Conservation (phyloP, 2,113 vertebrate species). For the Chlamydotis undulata region DNA sequence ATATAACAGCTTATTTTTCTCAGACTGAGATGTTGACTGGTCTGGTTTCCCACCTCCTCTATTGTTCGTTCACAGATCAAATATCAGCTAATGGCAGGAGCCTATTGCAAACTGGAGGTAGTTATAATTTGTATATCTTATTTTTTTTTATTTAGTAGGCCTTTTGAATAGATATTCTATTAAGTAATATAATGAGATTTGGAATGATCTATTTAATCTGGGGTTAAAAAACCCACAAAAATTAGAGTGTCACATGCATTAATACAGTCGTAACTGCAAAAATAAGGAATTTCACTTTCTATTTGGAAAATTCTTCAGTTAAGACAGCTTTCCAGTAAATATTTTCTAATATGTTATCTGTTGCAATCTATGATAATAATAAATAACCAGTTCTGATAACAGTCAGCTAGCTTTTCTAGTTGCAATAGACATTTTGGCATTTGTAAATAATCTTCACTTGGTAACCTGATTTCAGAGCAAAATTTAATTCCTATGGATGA, state of each 20-base stretch:
- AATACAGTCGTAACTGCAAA: not conserved
- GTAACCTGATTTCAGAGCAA: not conserved
- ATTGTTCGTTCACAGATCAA: not conserved
- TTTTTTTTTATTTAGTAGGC: not conserved
- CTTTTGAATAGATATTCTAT: not conserved
- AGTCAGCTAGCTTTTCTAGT: not conserved
- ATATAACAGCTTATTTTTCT: not conserved
- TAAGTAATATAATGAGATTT: not conserved
- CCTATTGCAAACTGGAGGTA: not conserved
- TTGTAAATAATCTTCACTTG: not conserved
- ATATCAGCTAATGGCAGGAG: not conserved
- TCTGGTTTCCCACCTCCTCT: not conserved
- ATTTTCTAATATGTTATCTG: not conserved
- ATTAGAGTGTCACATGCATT: not conserved
- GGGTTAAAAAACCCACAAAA: accelerated
- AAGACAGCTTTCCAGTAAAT: not conserved
- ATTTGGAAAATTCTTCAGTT: not conserved
- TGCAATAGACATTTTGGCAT: not conserved
- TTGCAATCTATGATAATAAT: not conserved
- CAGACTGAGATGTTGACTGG: not conserved
- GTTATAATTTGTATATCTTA: not conserved
- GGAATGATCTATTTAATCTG: not conserved
- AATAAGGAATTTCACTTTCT: accelerated
- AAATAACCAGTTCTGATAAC: not conserved
- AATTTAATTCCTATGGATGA: not conserved